phyloP scores from a whole-genome alignment of 2,797 vertebrate genomes.

The Scleropages formosus region DNA sequence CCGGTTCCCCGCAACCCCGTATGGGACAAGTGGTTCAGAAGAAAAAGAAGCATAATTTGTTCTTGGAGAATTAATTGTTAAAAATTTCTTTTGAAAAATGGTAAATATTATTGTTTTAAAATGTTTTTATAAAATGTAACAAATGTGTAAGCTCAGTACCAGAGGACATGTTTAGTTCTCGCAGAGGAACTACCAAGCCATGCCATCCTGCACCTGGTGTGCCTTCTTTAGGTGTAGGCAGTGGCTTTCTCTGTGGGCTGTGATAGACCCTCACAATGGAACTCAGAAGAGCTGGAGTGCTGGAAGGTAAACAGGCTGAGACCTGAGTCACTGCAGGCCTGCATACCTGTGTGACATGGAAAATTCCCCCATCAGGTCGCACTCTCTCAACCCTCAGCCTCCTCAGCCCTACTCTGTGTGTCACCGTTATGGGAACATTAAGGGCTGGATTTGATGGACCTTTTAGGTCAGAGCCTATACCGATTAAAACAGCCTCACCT shows the following conservation, averaged over 20 bases:
- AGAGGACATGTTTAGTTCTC: not conserved
- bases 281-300: not conserved
- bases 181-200: not conserved
- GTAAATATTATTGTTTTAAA: too few relatives aligned
- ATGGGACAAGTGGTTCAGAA: too few relatives aligned
- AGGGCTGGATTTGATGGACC: slow-evolving; percentile 7
- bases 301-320: slow-evolving; percentile 36
- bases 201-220: not conserved
- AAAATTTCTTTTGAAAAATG: too few relatives aligned
- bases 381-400: slow-evolving; percentile 33
- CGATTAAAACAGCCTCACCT: not conserved
- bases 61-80: not conserved
- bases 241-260: not conserved
- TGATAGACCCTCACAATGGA: not conserved
- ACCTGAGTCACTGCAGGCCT: slow-evolving; percentile 42
- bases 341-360: slow-evolving; percentile 63
- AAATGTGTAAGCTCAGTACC: not conserved
- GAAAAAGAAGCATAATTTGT: not conserved
- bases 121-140: not conserved
- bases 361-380: slow-evolving; percentile 58
- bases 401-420: slow-evolving; percentile 2
- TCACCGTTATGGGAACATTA: slow-evolving; percentile 42
- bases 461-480: not conserved
- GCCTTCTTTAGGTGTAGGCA: not conserved
- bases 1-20: too few relatives aligned